Conservation (phyloP, 2,797 vertebrate species). For the Eospalax fontanierii region DNA sequence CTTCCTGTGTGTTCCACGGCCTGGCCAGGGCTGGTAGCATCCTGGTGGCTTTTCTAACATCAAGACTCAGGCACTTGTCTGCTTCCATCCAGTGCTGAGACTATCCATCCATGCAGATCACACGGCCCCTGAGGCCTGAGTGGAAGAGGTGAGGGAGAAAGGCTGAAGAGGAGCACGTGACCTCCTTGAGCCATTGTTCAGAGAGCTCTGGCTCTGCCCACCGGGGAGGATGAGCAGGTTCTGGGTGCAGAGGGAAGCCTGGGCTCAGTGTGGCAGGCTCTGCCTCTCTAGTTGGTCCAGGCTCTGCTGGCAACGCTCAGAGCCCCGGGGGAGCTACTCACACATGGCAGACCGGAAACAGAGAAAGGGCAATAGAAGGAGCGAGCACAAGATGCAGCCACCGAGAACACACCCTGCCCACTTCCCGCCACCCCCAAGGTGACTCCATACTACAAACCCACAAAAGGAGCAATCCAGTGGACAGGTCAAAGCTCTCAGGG, state of each 20-base stretch:
- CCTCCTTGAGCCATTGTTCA: background rate
- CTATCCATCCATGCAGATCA: background rate
- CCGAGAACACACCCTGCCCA: background rate
- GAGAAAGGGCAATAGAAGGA: background rate
- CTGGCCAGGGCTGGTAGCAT: background rate
- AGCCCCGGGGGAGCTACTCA: too few species aligned
- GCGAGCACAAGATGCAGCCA: background rate
- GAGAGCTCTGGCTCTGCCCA: background rate
- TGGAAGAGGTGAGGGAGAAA: background rate
- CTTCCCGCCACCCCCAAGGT: background rate
- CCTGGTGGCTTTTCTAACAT: background rate
- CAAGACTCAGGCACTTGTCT: background rate
- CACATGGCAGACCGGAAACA: background rate
- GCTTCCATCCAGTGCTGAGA: background rate
- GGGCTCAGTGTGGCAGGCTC: background rate
- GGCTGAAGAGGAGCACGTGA: background rate
- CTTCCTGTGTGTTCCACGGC: background rate
- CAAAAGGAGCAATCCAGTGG: background rate
- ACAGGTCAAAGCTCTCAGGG: background rate
- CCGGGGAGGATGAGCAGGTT: background rate
- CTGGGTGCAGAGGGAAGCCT: background rate
- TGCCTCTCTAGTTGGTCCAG: background rate
- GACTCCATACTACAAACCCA: background rate
- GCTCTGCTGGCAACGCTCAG: background rate
- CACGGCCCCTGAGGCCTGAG: too few species aligned